Evolutionary conservation across 2,888 invertebrate genomes (phyloP).

Genomic region (Chrysina gloriosa): DNA sequence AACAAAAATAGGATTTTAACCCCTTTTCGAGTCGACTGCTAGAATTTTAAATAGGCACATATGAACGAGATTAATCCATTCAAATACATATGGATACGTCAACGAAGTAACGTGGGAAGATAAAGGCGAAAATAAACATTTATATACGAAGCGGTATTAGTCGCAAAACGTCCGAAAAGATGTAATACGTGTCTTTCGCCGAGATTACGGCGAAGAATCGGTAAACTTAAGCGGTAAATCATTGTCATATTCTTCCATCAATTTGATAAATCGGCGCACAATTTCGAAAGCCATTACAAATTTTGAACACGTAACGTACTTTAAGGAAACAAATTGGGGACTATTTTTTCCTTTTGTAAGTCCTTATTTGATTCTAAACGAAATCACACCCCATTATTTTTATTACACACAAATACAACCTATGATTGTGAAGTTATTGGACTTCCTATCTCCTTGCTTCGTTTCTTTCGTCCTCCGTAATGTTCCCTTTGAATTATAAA

Average conservation of each 20-base stretch:
- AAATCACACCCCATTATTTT: conserved; percentile 38
- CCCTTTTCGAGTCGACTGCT: no score
- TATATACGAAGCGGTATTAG: not conserved
- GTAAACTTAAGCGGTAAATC: conserved; percentile 21
- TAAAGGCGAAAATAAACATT: no score
- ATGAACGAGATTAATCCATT: no score
- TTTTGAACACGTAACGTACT: conserved; percentile 36
- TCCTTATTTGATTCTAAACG: conserved; percentile 35
- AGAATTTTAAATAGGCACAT: no score
- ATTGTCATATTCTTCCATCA: conserved; percentile 32
- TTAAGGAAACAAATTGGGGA: conserved; percentile 36
- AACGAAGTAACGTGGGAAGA: no score
- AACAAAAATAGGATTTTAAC: no score
- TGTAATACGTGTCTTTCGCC: not conserved
- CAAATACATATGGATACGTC: no score
- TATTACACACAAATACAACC: conserved; percentile 30
- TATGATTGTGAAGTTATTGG: conserved; percentile 34
- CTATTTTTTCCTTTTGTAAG: conserved; percentile 38
- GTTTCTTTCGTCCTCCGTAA: not conserved
- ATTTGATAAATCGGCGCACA: conserved; percentile 13
- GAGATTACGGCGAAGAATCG: conserved; percentile 1
- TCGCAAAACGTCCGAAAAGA: not conserved
- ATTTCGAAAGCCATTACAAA: conserved; percentile 32
- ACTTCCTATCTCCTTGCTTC: conserved; percentile 7
- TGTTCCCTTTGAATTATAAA: conserved; percentile 27